A percentile compares a stretch with the other conserved stretches of the same genome.
These are phyloP conservation scores for Calliopum simillimum DNA, from an alignment of 2,888 invertebrate genomes.

Conservation along the genomic window DNA sequence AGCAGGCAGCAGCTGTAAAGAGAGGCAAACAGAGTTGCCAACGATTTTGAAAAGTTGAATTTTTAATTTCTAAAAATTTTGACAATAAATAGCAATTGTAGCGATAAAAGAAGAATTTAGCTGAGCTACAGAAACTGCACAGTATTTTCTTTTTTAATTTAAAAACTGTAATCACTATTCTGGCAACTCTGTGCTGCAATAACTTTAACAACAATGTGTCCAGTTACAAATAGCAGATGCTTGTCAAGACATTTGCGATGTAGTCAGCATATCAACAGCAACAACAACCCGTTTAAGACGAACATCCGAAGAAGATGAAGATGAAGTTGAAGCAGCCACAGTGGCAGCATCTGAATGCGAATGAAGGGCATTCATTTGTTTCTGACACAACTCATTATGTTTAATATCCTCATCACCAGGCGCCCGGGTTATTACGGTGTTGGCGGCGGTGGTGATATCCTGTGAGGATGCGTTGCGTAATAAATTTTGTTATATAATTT, in stretches of 20 bases:
- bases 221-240: slow-evolving; percentile 17
- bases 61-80: too few relatives aligned
- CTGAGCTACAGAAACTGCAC: too few relatives aligned
- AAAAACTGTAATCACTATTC: too few relatives aligned
- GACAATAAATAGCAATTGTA: too few relatives aligned
- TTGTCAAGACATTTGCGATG: slow-evolving; percentile 19
- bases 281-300: background rate
- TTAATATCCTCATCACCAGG: slow-evolving; percentile 36
- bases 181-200: background rate
- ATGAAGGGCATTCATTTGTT: slow-evolving; percentile 60
- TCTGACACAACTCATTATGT: slow-evolving; percentile 60
- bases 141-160: too few relatives aligned
- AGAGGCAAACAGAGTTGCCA: too few relatives aligned
- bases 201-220: slow-evolving; percentile 19
- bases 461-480: slow-evolving; percentile 25
- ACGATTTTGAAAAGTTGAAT: too few relatives aligned
- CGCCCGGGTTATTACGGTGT: background rate
- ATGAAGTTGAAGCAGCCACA: slow-evolving; percentile 5
- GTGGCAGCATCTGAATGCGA: slow-evolving; percentile 57
- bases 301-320: background rate
- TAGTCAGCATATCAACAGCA: slow-evolving; percentile 8
- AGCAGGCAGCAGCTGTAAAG: background rate
- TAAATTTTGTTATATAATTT: slow-evolving; percentile 29
- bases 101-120: too few relatives aligned
- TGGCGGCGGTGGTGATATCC: background rate